phyloP scores from a whole-genome alignment of 2,113 vertebrate species.

The Pandion haliaetus region DNA sequence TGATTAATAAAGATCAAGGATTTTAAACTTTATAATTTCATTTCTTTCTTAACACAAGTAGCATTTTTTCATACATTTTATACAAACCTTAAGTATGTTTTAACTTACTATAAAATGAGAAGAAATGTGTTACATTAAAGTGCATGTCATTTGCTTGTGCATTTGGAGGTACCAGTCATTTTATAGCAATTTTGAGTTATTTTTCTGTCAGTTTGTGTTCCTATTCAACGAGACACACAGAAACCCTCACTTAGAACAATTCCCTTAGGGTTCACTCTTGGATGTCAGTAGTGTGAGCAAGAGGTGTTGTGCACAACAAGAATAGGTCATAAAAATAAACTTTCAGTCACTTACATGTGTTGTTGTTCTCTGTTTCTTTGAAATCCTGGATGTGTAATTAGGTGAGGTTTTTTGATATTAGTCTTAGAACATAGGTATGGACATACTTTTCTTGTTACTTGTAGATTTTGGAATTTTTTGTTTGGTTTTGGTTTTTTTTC shows the following conservation, averaged over 20 bases:
- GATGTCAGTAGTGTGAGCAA: conserved; percentile 55
- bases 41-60: conserved; percentile 71
- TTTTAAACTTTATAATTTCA: conserved; percentile 66
- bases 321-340: conserved; percentile 67
- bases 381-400: conserved; percentile 26
- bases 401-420: background rate
- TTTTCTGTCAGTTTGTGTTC: conserved; percentile 85
- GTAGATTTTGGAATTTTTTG: background rate
- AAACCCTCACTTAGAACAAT: conserved; percentile 74
- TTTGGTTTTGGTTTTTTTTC: background rate
- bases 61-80: conserved; percentile 71
- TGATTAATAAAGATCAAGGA: conserved; percentile 66
- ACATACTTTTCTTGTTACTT: background rate
- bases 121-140: conserved; percentile 80
- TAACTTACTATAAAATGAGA: conserved; percentile 75
- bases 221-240: conserved; percentile 70
- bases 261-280: conserved; percentile 69
- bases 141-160: conserved; percentile 77
- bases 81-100: conserved; percentile 72
- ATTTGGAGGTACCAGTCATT: conserved; percentile 80
- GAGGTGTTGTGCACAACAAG: conserved; percentile 47
- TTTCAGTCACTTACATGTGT: conserved; percentile 52
- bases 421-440: background rate
- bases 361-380: conserved; percentile 35
- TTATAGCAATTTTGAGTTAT: conserved; percentile 84